phyloP scores from a whole-genome alignment of 2,113 vertebrate genomes.

The Sceloporus undulatus region DNA sequence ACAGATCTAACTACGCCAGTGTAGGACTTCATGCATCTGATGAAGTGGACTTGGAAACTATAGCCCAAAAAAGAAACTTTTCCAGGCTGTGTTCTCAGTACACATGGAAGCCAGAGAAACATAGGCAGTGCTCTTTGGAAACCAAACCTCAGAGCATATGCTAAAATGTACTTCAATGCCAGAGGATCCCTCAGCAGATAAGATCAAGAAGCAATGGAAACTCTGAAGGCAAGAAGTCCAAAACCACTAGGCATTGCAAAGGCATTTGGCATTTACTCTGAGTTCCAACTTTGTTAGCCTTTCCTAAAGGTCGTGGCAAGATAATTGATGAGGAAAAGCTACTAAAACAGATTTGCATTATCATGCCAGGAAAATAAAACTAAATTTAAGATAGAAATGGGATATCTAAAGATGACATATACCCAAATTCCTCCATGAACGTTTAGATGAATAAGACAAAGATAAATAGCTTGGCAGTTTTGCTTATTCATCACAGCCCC shows the following conservation, averaged over 20 bases:
- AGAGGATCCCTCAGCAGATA: neutral
- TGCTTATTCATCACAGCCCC: neutral
- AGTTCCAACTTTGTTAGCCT: neutral
- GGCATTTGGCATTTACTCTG: neutral
- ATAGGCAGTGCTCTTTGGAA: neutral
- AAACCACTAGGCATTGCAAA: neutral
- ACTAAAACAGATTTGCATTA: neutral
- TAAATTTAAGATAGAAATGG: neutral
- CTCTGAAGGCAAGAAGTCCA: neutral
- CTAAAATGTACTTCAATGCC: neutral
- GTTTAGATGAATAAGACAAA: slow-evolving; percentile 11
- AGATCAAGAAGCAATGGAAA: neutral
- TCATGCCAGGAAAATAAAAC: neutral
- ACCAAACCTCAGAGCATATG: neutral
- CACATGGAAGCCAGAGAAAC: neutral
- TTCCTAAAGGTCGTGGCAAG: neutral
- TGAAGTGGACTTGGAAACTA: neutral
- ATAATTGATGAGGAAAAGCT: too few relatives aligned
- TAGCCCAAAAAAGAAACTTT: too few relatives aligned
- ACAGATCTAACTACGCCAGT: neutral
- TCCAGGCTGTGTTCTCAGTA: neutral
- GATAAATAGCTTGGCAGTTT: slow-evolving; percentile 19
- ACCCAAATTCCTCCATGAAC: neutral
- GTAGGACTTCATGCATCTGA: neutral
- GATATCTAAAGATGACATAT: neutral